phyloP scores from a whole-genome alignment of 2,113 vertebrate genomes.

The Colinus virginianus region DNA sequence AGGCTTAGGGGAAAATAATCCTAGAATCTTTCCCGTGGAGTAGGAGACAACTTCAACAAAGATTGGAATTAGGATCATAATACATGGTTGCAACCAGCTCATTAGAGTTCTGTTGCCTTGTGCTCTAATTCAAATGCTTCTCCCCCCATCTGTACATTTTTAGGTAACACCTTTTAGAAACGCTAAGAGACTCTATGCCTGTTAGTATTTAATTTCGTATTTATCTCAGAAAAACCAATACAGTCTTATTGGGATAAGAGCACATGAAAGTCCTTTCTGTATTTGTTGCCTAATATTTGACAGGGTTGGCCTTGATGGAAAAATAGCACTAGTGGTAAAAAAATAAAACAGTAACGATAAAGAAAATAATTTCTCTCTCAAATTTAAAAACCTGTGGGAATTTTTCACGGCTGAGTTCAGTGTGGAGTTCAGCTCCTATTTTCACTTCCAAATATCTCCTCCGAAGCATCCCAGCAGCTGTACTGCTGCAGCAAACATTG shows the following conservation, averaged over 20 bases:
- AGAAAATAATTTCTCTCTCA: not conserved
- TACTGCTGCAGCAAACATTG: not conserved
- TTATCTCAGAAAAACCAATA: not conserved
- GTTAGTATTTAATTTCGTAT: not conserved
- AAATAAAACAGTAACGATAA: not conserved
- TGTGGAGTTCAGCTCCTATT: not conserved
- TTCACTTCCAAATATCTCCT: not conserved
- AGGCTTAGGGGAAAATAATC: conserved; percentile 35
- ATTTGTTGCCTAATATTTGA: not conserved
- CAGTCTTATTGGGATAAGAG: not conserved
- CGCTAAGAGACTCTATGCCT: not conserved
- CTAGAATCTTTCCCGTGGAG: conserved; percentile 11
- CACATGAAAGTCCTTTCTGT: not conserved
- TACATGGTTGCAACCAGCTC: not conserved
- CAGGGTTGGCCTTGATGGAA: not conserved
- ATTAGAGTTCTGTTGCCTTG: not conserved
- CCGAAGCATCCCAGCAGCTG: not conserved
- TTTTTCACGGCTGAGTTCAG: not conserved
- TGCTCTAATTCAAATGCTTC: not conserved
- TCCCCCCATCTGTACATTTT: accelerated
- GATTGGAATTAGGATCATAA: not conserved
- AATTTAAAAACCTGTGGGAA: not conserved
- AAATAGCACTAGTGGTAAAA: not conserved
- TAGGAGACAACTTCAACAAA: not conserved
- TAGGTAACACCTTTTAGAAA: not conserved